These are phyloP conservation scores for Equus quagga DNA, from an alignment of 2,113 vertebrate genomes.

Conservation along the genomic window DNA sequence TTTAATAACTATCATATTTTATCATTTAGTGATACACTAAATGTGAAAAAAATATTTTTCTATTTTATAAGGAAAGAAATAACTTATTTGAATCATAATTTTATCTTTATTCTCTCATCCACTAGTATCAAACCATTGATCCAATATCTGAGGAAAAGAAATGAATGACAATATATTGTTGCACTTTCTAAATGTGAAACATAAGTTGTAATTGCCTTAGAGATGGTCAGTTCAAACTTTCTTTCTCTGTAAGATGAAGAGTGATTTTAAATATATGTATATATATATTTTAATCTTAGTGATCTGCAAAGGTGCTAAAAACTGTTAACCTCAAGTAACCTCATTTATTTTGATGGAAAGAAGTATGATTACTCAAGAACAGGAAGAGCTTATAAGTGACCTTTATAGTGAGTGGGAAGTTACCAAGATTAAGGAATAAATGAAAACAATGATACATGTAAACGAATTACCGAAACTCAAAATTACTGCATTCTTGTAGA, in stretches of 20 bases:
- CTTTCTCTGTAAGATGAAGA: not conserved
- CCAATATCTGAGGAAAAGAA: not conserved
- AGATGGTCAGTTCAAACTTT: not conserved
- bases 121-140: not conserved
- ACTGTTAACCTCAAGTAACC: not conserved
- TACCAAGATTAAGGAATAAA: not conserved
- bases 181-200: not conserved
- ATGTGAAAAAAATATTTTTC: not conserved
- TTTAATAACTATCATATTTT: not conserved
- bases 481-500: not conserved
- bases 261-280: not conserved
- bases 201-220: not conserved
- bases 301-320: not conserved
- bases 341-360: not conserved
- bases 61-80: slow-evolving; percentile 9
- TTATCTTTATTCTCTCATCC: not conserved
- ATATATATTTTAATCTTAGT: not conserved
- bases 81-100: not conserved
- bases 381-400: not conserved
- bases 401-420: not conserved
- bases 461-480: not conserved
- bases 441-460: not conserved
- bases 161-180: not conserved
- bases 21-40: not conserved
- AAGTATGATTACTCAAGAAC: not conserved